phyloP scores from a whole-genome alignment of 2,888 invertebrate species.

The Cyclophora albipunctata region DNA sequence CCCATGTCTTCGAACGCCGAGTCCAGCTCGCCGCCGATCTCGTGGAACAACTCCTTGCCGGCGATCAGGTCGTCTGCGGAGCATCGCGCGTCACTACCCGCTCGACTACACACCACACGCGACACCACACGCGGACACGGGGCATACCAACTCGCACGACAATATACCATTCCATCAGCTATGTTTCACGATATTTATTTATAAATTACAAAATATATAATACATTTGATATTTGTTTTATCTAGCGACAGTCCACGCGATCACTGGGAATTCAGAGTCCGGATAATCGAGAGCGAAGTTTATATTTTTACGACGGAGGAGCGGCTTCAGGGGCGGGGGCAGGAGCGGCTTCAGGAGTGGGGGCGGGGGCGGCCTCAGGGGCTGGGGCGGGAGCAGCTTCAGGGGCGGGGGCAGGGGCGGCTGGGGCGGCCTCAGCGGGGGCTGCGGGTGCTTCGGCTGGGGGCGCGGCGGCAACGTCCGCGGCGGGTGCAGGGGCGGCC shows the following conservation, averaged over 20 bases:
- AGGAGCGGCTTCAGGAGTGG: slow-evolving; percentile 16
- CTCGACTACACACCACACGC: slow-evolving; percentile 28
- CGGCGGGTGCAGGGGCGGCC: slow-evolving; percentile 18
- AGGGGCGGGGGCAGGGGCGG: slow-evolving; percentile 18
- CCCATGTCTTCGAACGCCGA: slow-evolving; percentile 86
- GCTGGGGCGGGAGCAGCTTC: slow-evolving; percentile 17
- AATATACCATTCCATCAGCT: slow-evolving; percentile 68
- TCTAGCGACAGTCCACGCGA: slow-evolving; percentile 11
- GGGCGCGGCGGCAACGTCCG: slow-evolving; percentile 20
- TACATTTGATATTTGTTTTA: slow-evolving; percentile 16
- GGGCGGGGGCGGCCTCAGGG: slow-evolving; percentile 11
- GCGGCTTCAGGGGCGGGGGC: slow-evolving; percentile 19
- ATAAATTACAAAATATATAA: slow-evolving; percentile 40
- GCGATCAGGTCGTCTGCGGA: slow-evolving; percentile 86
- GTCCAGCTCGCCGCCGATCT: slow-evolving; percentile 94
- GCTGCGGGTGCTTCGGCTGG: slow-evolving; percentile 20
- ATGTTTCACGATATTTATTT: slow-evolving; percentile 49
- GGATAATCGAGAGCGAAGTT: slow-evolving; percentile 3
- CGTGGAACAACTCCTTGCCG: slow-evolving; percentile 93
- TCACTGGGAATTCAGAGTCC: slow-evolving; percentile 8
- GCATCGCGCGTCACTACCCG: slow-evolving; percentile 26
- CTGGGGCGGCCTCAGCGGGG: slow-evolving; percentile 19
- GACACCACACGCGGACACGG: slow-evolving; percentile 22
- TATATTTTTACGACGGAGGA: slow-evolving; percentile 17
- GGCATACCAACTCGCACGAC: slow-evolving; percentile 10